Base-by-base conservation (phyloP, 2,113 vertebrate genomes). In the Cyprinus carpio region DNA sequence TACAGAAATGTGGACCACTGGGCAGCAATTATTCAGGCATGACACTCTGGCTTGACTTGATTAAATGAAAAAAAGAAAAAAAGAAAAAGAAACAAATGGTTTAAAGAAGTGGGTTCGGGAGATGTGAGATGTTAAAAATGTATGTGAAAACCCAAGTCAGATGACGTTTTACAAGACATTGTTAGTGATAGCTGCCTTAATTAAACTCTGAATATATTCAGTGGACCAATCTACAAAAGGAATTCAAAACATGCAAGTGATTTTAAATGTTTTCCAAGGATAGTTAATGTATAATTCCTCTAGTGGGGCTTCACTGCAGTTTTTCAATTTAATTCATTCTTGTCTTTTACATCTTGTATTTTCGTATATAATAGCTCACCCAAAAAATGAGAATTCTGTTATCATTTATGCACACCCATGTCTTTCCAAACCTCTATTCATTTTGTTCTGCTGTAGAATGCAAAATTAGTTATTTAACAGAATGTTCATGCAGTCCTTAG, bases 1-100 rank as follows among this genome's bases (percentile, higher is more conserved):
- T 82, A 54, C 64, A 71, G 46, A 51, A 82, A 71, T 71, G 80
- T 82, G 64, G 46, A 51, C 80, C 40, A 82, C 25, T 27, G 80
- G 58, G 37, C 40, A 51, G 80, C 80, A 82, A 71, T 82, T 82
- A 82, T 54, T 49, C 46, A 82, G 46, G 64, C 43, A 51, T 69
- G 80, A 71, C 46, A 82, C 58, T 49, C 23, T 64, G 78, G n/a
- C n/a, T 81, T 81, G 78, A 64, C 18, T 54, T 71, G 2, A 71
- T 71, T 71, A 0, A 20, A n/a, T n/a, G n/a, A n/a, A n/a, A n/a
- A n/a, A n/a, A n/a, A n/a, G n/a, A n/a, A n/a, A n/a, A n/a, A n/a
- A n/a, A n/a, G n/a, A n/a, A n/a, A n/a, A n/a, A 81, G 65, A 81
- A 29, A 16, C 7, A 0, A 80, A 64, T 43, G 15, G 13, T 46